Conservation (phyloP, 1,140 invertebrate species). For the Spodoptera frugiperda region DNA sequence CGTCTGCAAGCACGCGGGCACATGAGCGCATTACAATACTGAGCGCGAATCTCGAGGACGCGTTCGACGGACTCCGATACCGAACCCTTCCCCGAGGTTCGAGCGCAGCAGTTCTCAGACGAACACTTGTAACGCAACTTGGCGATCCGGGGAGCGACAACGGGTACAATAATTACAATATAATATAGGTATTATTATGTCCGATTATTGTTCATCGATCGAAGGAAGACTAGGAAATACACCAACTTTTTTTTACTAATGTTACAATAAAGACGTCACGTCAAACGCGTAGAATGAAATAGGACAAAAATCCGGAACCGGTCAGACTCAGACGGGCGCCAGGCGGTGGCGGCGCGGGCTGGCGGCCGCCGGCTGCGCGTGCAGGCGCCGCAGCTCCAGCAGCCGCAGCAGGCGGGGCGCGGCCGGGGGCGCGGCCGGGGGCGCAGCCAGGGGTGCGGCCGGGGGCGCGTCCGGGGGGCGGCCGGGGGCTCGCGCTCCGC, state of each 20-base stretch:
- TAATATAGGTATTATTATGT: too few species aligned
- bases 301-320: not conserved
- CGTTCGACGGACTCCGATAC: not conserved
- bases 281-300: not conserved
- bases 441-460: not conserved
- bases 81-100: constrained; percentile 35
- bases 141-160: too few species aligned
- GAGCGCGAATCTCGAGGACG: constrained; percentile 16
- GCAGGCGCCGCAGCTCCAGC: not conserved
- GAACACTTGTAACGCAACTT: not conserved
- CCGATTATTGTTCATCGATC: too few species aligned
- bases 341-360: not conserved
- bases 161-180: too few species aligned
- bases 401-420: not conserved
- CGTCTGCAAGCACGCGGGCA: constrained; percentile 65
- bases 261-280: too few species aligned
- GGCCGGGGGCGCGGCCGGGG: not conserved
- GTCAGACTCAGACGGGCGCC: too few species aligned
- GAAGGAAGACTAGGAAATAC: too few species aligned
- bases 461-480: not conserved
- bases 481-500: not conserved
- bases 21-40: constrained; percentile 17
- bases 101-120: constrained; percentile 16
- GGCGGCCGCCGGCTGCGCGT: not conserved
- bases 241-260: too few species aligned